Base-by-base conservation (phyloP, 2,797 vertebrate genomes). In the Sebastes taczanowskii region DNA sequence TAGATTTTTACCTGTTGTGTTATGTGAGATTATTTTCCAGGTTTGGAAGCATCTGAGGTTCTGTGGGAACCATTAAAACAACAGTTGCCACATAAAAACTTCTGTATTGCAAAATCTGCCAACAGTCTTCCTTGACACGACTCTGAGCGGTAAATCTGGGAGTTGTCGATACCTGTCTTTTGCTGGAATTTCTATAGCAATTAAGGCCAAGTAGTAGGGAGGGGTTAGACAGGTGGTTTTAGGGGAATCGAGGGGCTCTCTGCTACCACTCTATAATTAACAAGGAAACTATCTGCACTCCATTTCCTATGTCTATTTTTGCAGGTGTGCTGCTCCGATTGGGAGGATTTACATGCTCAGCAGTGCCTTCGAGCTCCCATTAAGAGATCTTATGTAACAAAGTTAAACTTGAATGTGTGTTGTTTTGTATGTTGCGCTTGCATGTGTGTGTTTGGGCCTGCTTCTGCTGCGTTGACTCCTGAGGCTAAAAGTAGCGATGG, bases 291-390 rank as follows among this genome's bases (percentile, higher is more conserved):
- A 91, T 95, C 91, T 93, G 90, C 84, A 88, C 87, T 86, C 84
- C 82, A 88, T 93, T 95, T 95, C 94, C 94, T 94, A 70, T 94
- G 93, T 94, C 91, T 95, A 92, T 95, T 95, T 96, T 94, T 95
- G 89, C 95, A 96, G 95, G 96, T 96, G 95, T 96, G 91, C 88
- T 14, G 23, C 80, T 91, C 75, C 88, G 84, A 91, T 93, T 87
- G 71, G 46, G 82, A 90, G 84, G 86, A 90, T 91, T 93, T 93
- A 87, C 87, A 80, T 88, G 85, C 89, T 86, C 70, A 75, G 23
- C 27, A 82, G 46, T 58, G 61, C 74, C 79, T 84, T 71, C 27
- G 22, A 88, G 80, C 76, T 20, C 78, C 85, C 49, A 80, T 89
- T 90, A 84, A 82, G 88, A 83, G 68, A 69, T 77, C 29, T 77